Conservation (phyloP, 1,140 invertebrate genomes). For the Drosophila kurseongensis region DNA sequence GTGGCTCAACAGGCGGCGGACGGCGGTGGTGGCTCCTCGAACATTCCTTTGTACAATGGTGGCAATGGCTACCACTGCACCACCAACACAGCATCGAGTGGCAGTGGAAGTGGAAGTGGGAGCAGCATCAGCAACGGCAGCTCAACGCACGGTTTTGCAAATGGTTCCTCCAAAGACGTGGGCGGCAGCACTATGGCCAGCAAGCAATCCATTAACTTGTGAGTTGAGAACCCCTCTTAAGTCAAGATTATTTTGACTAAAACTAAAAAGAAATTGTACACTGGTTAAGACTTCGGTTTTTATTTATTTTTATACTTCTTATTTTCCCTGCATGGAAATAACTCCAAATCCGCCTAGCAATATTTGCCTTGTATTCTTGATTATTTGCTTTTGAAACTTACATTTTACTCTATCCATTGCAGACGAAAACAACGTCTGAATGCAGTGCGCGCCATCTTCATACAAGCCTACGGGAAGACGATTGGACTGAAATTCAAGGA, state of each 20-base stretch:
- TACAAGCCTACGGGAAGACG: constrained; percentile 82
- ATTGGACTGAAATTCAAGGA: constrained; percentile 85
- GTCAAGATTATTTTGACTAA: not conserved
- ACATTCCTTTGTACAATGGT: constrained; percentile 81
- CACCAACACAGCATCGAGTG: constrained; percentile 84
- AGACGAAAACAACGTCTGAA: constrained; percentile 87
- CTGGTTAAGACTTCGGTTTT: too few species aligned
- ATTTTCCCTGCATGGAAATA: too few species aligned
- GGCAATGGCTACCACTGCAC: constrained; percentile 85
- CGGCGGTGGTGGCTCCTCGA: constrained; percentile 65
- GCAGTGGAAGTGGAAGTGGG: constrained; percentile 84
- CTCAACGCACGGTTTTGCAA: constrained; percentile 85
- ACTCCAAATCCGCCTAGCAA: too few species aligned
- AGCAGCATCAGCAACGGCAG: constrained; percentile 86
- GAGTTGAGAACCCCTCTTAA: constrained; percentile 14
- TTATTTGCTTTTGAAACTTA: not conserved
- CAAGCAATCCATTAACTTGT: constrained; percentile 69
- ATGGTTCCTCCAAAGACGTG: constrained; percentile 68
- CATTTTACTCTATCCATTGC: constrained; percentile 33
- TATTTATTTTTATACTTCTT: too few species aligned
- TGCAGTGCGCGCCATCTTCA: constrained; percentile 81
- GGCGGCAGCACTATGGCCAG: constrained; percentile 42
- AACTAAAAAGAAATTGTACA: too few species aligned
- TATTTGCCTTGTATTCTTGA: too few species aligned
- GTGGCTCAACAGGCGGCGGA: constrained; percentile 77